phyloP scores from a whole-genome alignment of 2,888 invertebrate genomes.

The Drosophila pseudotalamancana region DNA sequence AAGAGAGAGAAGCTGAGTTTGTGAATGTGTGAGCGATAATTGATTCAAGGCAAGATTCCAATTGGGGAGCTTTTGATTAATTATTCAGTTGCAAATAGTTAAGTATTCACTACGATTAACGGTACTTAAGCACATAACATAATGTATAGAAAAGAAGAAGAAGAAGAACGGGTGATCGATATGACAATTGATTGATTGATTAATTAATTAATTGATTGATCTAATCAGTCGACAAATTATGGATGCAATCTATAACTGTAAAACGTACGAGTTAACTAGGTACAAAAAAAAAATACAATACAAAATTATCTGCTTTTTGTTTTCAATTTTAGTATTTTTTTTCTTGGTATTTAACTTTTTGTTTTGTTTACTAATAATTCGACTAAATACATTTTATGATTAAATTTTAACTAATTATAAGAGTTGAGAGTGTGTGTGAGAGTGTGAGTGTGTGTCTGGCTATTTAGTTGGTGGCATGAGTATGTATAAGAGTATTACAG shows the following conservation, averaged over 20 bases:
- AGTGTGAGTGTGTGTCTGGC: slow-evolving; percentile 17
- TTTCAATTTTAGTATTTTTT: slow-evolving; percentile 14
- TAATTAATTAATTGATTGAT: slow-evolving; percentile 31
- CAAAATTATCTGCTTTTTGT: slow-evolving; percentile 32
- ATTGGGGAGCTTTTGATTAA: slow-evolving; percentile 11
- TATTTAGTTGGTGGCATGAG: slow-evolving; percentile 39
- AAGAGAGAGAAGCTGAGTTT: slow-evolving; percentile 22
- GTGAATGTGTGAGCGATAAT: slow-evolving; percentile 20
- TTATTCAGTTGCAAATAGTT: slow-evolving; percentile 34
- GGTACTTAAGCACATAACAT: slow-evolving; percentile 21
- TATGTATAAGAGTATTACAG: slow-evolving; percentile 52
- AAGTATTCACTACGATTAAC: slow-evolving; percentile 46
- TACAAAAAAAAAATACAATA: slow-evolving; percentile 25
- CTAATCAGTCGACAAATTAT: slow-evolving; percentile 63
- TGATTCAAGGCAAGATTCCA: slow-evolving; percentile 21
- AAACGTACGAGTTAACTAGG: slow-evolving; percentile 13
- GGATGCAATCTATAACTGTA: slow-evolving; percentile 54
- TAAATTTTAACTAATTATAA: slow-evolving; percentile 35
- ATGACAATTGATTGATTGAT: slow-evolving; percentile 18
- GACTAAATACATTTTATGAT: slow-evolving; percentile 54
- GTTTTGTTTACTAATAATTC: slow-evolving; percentile 49
- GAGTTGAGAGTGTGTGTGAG: slow-evolving; percentile 21
- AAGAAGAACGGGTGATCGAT: slow-evolving; percentile 35
- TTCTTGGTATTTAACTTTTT: slow-evolving; percentile 19
- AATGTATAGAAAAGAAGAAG: not conserved